Conservation (phyloP, 2,888 invertebrate species). For the Rhingia campestris region DNA sequence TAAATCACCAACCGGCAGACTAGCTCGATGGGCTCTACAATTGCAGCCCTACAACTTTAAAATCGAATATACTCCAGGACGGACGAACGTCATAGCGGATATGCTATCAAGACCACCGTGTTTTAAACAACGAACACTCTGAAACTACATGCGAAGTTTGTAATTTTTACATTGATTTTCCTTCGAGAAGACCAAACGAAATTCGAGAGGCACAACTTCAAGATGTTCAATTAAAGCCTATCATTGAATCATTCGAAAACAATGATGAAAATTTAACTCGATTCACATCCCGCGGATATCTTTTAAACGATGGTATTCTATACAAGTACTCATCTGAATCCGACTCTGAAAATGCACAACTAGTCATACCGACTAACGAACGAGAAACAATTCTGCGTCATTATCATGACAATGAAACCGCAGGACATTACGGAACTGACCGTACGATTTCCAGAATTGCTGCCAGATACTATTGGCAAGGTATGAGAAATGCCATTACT, state of each 20-base stretch:
- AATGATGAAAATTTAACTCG: constrained; percentile 21
- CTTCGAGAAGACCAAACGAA: constrained; percentile 59
- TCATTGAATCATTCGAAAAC: background rate
- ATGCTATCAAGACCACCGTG: constrained; percentile 56
- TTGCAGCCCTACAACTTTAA: constrained; percentile 80
- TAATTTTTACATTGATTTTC: background rate
- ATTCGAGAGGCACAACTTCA: background rate
- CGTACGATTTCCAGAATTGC: constrained; percentile 16
- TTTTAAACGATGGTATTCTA: constrained; percentile 16
- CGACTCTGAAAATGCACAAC: constrained; percentile 26
- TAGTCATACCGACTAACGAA: background rate
- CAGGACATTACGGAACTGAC: constrained; percentile 41
- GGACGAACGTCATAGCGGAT: constrained; percentile 77
- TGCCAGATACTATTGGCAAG: constrained; percentile 3
- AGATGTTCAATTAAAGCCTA: background rate
- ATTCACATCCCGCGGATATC: constrained; percentile 39
- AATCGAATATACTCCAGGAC: constrained; percentile 80
- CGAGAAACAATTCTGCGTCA: too few relatives aligned
- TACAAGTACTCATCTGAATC: constrained; percentile 18
- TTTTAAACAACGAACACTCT: constrained; percentile 6
- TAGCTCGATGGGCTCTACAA: constrained; percentile 82
- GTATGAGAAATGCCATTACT: constrained; percentile 14
- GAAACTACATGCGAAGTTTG: constrained; percentile 12
- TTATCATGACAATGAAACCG: constrained; percentile 31
- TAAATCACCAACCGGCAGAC: constrained; percentile 80